Conservation (phyloP, 2,113 vertebrate species). For the Raja brachyura region DNA sequence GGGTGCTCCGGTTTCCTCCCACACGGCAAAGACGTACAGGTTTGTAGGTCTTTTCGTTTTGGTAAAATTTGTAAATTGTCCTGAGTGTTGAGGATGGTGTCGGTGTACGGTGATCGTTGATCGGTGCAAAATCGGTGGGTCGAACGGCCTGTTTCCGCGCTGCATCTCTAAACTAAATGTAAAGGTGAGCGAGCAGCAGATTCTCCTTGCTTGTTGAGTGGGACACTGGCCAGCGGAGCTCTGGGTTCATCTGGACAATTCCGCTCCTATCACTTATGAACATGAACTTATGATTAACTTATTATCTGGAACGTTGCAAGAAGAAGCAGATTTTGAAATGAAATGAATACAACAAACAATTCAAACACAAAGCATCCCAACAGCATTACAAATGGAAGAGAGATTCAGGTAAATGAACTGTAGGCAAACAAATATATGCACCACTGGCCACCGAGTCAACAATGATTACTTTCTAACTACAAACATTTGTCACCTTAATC, state of each 20-base stretch:
- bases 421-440: neutral
- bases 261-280: no score
- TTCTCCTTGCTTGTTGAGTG: no score
- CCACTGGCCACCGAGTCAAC: conserved; percentile 3
- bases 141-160: no score
- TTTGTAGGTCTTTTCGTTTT: no score
- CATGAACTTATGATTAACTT: neutral
- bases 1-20: no score
- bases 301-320: neutral
- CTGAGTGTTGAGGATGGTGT: no score
- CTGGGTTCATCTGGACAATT: neutral
- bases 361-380: neutral
- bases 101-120: no score
- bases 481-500: conserved; percentile 14
- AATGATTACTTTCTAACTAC: neutral
- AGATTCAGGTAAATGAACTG: neutral
- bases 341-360: neutral
- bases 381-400: neutral
- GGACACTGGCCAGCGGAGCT: neutral
- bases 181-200: neutral
- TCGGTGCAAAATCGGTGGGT: no score
- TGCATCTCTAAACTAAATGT: no score
- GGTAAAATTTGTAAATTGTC: no score
- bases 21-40: no score
- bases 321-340: neutral